These are phyloP conservation scores for Oryzias woworae DNA, from an alignment of 2,113 vertebrate genomes.

Conservation along the genomic window DNA sequence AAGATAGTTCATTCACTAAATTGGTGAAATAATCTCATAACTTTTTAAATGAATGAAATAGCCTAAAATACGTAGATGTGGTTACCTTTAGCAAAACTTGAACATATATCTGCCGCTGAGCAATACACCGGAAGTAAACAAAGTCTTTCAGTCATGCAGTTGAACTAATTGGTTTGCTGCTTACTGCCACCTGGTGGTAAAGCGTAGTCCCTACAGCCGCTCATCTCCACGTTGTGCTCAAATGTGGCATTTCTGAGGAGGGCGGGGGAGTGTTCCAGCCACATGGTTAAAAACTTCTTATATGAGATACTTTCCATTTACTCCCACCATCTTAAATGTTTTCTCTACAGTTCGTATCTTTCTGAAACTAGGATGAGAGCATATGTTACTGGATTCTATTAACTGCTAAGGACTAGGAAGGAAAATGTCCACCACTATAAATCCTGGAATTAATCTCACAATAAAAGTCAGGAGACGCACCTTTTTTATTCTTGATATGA, in stretches of 20 bases:
- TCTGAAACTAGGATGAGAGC: neutral
- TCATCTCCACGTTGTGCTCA: neutral
- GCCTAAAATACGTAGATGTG: neutral
- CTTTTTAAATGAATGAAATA: neutral
- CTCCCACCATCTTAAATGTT: too few species aligned
- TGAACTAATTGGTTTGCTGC: neutral
- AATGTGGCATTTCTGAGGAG: too few species aligned
- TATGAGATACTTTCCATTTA: too few species aligned
- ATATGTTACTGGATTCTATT: neutral
- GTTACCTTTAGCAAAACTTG: slow-evolving; percentile 49
- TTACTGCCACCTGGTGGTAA: slow-evolving; percentile 41
- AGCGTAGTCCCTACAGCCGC: slow-evolving; percentile 29
- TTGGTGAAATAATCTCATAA: neutral
- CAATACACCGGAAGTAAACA: slow-evolving; percentile 61
- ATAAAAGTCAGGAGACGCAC: too few species aligned
- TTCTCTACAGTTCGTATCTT: neutral
- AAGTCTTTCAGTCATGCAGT: slow-evolving; percentile 18
- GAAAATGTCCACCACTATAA: too few species aligned
- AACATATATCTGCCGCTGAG: slow-evolving; percentile 33
- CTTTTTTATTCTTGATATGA: too few species aligned
- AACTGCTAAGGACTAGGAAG: too few species aligned
- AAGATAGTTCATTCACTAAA: neutral
- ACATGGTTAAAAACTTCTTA: too few species aligned
- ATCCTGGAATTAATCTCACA: too few species aligned
- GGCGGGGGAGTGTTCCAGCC: too few species aligned